These are phyloP conservation scores for Halichoerus grypus DNA, from an alignment of 2,113 vertebrate genomes.

Conservation along the genomic window DNA sequence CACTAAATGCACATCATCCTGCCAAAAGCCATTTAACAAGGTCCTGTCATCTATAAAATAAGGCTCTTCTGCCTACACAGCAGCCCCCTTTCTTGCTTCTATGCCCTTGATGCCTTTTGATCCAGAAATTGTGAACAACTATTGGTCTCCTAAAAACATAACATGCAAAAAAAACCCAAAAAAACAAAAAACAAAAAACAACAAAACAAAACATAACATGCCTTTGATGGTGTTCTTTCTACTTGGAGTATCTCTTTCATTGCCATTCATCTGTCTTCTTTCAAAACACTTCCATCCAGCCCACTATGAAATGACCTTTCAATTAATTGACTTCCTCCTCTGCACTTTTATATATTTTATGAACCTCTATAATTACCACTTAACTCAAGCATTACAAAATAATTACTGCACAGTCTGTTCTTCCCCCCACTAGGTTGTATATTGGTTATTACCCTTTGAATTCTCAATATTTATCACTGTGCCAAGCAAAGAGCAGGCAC, in stretches of 20 bases:
- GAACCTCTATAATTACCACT: neutral
- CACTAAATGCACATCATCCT: neutral
- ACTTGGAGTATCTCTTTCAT: neutral
- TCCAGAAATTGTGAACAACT: neutral
- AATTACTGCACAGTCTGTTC: neutral
- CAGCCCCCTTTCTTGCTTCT: neutral
- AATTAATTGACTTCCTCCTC: neutral
- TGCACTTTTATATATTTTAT: neutral
- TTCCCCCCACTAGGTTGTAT: neutral
- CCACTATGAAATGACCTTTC: neutral
- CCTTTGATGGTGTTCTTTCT: neutral
- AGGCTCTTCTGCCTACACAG: neutral
- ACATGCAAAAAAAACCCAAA: neutral
- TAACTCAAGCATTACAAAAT: conserved; percentile 34
- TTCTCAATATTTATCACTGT: conserved; percentile 29
- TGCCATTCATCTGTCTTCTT: neutral
- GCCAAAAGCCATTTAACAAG: neutral
- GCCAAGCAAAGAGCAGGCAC: neutral
- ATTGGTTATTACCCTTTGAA: neutral
- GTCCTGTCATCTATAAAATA: neutral
- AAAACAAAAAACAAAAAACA: neutral
- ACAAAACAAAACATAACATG: neutral
- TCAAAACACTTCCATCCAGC: neutral
- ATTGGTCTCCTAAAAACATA: neutral
- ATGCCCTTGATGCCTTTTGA: neutral